phyloP scores from a whole-genome alignment of 2,888 invertebrate genomes.

The Yponomeuta evonymella region DNA sequence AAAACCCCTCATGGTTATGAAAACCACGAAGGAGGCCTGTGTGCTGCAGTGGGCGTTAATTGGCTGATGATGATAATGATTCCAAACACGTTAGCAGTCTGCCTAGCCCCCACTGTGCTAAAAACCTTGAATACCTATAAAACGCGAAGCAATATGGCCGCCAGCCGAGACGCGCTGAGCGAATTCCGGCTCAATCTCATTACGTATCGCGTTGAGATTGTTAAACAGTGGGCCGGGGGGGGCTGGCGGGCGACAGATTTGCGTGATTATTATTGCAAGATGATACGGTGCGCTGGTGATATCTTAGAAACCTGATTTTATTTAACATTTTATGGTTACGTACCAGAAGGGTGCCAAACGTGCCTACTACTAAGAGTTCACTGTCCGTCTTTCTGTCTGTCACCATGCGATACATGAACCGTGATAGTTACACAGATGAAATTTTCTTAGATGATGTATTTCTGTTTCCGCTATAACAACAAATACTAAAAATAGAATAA shows the following conservation, averaged over 20 bases:
- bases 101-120: not conserved
- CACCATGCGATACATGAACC: too few species aligned
- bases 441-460: too few species aligned
- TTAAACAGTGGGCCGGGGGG: constrained; percentile 42
- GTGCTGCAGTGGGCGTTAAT: too few species aligned
- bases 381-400: too few species aligned
- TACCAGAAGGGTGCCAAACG: too few species aligned
- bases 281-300: not conserved
- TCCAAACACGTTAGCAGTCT: not conserved
- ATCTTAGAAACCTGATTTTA: constrained; percentile 48
- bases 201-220: constrained; percentile 62
- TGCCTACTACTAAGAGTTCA: too few species aligned
- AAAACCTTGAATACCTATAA: not conserved
- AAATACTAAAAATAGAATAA: too few species aligned
- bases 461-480: too few species aligned
- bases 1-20: too few species aligned
- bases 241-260: constrained; percentile 26
- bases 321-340: constrained; percentile 48
- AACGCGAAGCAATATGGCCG: constrained; percentile 27
- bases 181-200: constrained; percentile 56
- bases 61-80: too few species aligned
- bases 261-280: constrained; percentile 45
- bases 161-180: constrained; percentile 23
- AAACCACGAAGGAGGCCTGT: too few species aligned
- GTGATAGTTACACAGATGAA: too few species aligned